Conservation (phyloP, 2,888 invertebrate genomes). For the Thymelicus sylvestris region DNA sequence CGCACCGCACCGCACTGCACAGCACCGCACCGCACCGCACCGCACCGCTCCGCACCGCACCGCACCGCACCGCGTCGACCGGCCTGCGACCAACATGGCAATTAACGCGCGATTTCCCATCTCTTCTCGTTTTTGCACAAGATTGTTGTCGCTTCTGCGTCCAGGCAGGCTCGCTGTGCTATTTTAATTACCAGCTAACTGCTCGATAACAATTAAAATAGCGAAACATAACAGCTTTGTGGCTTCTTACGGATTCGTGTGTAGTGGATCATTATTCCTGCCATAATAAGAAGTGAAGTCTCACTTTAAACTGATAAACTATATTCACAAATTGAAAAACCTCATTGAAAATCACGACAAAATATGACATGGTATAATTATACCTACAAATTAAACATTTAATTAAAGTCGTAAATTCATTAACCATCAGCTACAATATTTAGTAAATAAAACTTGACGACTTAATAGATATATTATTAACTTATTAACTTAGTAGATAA, state of each 20-base stretch:
- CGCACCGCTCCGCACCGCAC: not conserved
- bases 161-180: not conserved
- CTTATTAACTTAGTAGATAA: too few species aligned
- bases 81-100: conserved; percentile 7
- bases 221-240: conserved; percentile 1
- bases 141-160: not conserved
- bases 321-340: too few species aligned
- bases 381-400: too few species aligned
- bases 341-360: too few species aligned
- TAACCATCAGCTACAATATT: too few species aligned
- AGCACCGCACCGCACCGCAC: not conserved
- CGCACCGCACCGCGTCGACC: not conserved
- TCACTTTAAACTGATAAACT: not conserved
- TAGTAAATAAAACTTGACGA: too few species aligned
- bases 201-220: conserved; percentile 4
- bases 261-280: not conserved
- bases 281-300: not conserved
- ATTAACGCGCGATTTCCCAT: conserved; percentile 13
- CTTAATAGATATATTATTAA: too few species aligned
- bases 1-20: not conserved
- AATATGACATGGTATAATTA: too few species aligned
- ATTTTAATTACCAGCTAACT: not conserved
- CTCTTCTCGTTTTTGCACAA: conserved; percentile 10
- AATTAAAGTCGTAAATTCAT: too few species aligned
- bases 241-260: not conserved